Base-by-base conservation (phyloP, 2,888 invertebrate genomes). In the Caenorhabditis becei region DNA sequence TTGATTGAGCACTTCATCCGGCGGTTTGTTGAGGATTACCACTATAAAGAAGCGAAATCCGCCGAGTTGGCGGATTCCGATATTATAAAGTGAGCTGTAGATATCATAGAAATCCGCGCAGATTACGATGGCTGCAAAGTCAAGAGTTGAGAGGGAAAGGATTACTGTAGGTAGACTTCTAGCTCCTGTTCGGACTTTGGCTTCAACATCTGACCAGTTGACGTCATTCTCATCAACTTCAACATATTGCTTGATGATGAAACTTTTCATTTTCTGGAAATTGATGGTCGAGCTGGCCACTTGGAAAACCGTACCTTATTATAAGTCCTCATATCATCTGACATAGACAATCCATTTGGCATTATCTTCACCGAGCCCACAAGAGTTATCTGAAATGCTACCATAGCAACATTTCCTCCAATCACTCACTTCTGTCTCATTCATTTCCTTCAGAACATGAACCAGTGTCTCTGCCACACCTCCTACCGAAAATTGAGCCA, bases 91-190 rank as follows among this genome's bases (percentile, higher is more conserved):
- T 0, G 65, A 37, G 26, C 32, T 59, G 41, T 72, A 77, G 35
- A 66, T 26, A 8, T 82, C 77, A 26, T 71, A 53, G 37, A 74
- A 82, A 49, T 82, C 77, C 0, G 74, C 72, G 20, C 72, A 77
- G 1, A 82, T 32, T 0, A 77, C 82, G 44, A 82, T 58, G 26
- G 70, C 82, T 82, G 56, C 65, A 80, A 72, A 14, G 2, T 37
- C 23, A 24, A 23, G 1, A 7, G 2, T n/a, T n/a, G 14, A 23
- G 4, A 32, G 1, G 5, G 2, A 20, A 8, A 35, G 16, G 5
- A n/a, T 35, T 18, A 10, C n/a, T 0, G 7, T 10, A 20, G 28
- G 37, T 62, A 14, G 14, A 69, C 79, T 63, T 74, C 63, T 56
- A 0, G 67, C 62, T 0, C 54, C 69, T 14, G 16, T 26, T 20